A percentile compares a stretch with the other conserved stretches of the same genome.
phyloP scores from a whole-genome alignment of 2,797 vertebrate species.

The Lutra lutra region DNA sequence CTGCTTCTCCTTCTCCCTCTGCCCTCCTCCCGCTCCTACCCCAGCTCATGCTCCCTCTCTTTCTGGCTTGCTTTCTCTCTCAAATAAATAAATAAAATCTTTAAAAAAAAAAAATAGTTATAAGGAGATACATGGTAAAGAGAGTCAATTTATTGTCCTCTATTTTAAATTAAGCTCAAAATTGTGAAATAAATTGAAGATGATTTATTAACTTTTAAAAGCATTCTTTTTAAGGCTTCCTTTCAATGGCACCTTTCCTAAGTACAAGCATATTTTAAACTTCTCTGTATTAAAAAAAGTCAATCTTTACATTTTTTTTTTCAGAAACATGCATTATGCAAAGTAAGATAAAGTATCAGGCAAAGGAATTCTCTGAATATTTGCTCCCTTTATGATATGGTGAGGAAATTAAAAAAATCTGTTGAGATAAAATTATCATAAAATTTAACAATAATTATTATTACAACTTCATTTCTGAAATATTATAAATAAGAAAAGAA shows the following conservation, averaged over 20 bases:
- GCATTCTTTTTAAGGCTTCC: background rate
- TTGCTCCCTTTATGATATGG: constrained; percentile 13
- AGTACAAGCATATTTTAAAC: constrained; percentile 41
- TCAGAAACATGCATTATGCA: constrained; percentile 14
- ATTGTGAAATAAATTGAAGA: constrained; percentile 32
- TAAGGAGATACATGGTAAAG: background rate
- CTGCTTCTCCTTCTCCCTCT: too few species aligned
- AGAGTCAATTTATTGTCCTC: constrained; percentile 27
- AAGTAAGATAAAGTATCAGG: constrained; percentile 45
- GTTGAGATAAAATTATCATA: constrained; percentile 23
- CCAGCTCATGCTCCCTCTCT: too few species aligned
- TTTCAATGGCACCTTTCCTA: constrained; percentile 29
- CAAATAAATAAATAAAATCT: too few species aligned
- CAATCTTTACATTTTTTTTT: constrained; percentile 54
- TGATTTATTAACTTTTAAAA: constrained; percentile 61
- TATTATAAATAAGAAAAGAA: constrained; percentile 30
- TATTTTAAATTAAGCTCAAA: constrained; percentile 47
- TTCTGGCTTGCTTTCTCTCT: too few species aligned
- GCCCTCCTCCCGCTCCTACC: too few species aligned
- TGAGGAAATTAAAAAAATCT: background rate
- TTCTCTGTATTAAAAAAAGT: constrained; percentile 23
- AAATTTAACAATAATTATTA: constrained; percentile 47
- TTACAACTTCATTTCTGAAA: constrained; percentile 54
- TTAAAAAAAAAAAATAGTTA: background rate
- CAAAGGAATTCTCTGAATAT: constrained; percentile 49